These are phyloP conservation scores for Caenorhabditis japonica DNA, from an alignment of 2,888 invertebrate genomes.

Conservation along the genomic window DNA sequence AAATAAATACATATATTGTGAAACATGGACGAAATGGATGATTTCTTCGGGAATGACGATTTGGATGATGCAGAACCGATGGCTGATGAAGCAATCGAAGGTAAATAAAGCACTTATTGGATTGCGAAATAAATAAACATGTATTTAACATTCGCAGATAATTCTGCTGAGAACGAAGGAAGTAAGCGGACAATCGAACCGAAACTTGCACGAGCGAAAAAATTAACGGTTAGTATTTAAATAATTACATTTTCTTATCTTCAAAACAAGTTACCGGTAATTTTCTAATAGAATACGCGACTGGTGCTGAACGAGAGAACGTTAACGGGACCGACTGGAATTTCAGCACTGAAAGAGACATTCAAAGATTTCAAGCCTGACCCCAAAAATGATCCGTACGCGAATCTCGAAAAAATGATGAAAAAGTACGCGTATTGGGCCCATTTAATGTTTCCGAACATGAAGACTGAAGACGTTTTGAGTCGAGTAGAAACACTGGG, in stretches of 20 bases:
- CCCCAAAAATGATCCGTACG: constrained; percentile 59
- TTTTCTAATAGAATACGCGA: constrained; percentile 43
- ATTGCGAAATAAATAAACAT: not conserved
- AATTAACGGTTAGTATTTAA: constrained; percentile 14
- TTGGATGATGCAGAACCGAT: constrained; percentile 48
- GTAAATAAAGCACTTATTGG: constrained; percentile 15
- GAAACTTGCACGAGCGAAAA: constrained; percentile 23
- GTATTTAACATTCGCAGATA: constrained; percentile 20
- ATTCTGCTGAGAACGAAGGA: constrained; percentile 12
- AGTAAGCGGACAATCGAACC: constrained; percentile 6
- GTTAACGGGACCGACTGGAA: constrained; percentile 55
- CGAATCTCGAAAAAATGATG: constrained; percentile 53
- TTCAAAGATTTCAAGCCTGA: constrained; percentile 57
- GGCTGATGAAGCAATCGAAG: constrained; percentile 53
- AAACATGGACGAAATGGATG: constrained; percentile 55
- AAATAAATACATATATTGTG: not conserved
- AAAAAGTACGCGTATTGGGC: constrained; percentile 64
- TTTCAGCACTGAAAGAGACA: constrained; percentile 41
- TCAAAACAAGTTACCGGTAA: not conserved
- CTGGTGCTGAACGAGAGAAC: constrained; percentile 53
- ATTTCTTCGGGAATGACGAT: constrained; percentile 63
- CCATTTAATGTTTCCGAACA: constrained; percentile 58
- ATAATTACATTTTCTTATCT: no score
- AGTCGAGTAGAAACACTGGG: constrained; percentile 61
- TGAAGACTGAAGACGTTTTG: constrained; percentile 62